Evolutionary conservation across 2,113 vertebrate species (phyloP).

Genomic region (Xenopus borealis): DNA sequence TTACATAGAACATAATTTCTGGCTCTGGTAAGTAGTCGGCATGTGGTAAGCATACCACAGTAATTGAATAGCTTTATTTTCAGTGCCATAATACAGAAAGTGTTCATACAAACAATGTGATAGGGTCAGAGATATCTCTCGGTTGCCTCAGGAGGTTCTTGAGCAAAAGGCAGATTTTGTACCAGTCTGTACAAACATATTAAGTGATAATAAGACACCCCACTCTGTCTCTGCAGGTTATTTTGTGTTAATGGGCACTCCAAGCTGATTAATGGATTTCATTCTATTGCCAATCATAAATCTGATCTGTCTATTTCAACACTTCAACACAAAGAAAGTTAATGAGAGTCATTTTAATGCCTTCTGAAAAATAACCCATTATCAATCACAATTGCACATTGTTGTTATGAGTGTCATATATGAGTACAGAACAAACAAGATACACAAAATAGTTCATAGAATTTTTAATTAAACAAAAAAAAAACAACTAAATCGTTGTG

Average conservation of each 20-base stretch:
- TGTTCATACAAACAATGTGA: not conserved
- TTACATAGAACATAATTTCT: slow-evolving; percentile 21
- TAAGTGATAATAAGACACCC: slow-evolving; percentile 41
- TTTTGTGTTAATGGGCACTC: slow-evolving; percentile 41
- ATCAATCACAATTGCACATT: not conserved
- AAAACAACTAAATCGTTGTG: too few species aligned
- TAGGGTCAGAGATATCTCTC: not conserved
- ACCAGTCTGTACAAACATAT: slow-evolving; percentile 25
- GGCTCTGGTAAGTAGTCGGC: slow-evolving; percentile 3
- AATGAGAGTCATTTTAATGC: slow-evolving; percentile 28
- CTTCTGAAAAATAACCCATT: slow-evolving; percentile 22
- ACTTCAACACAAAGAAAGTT: slow-evolving; percentile 33
- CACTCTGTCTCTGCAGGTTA: slow-evolving; percentile 30
- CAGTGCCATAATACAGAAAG: not conserved
- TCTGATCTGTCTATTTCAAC: slow-evolving; percentile 33
- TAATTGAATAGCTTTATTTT: not conserved
- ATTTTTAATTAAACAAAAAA: too few species aligned
- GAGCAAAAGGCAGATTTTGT: not conserved
- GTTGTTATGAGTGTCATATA: too few species aligned
- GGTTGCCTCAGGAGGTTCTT: slow-evolving; percentile 22
- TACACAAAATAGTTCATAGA: too few species aligned
- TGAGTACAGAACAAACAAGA: too few species aligned
- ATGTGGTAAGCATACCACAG: not conserved
- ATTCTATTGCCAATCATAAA: slow-evolving; percentile 39
- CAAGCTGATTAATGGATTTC: slow-evolving; percentile 45